Percentiles rank a stretch among this genome's conserved stretches.
Conservation (phyloP, 2,113 vertebrate species). For the Formicarius rufipectus region DNA sequence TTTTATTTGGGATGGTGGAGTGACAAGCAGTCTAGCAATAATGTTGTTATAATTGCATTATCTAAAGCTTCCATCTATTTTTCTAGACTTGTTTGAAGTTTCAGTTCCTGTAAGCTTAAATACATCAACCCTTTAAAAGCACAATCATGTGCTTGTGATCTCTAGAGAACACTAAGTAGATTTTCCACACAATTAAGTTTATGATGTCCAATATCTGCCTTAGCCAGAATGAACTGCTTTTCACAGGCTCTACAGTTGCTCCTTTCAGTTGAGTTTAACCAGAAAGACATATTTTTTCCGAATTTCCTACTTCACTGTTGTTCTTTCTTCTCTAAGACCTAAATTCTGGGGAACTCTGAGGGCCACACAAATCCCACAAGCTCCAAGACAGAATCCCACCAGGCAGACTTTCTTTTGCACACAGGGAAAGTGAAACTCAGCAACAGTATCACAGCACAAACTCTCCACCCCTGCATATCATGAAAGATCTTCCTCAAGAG, state of each 20-base stretch:
- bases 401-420: not conserved
- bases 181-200: conserved; percentile 51
- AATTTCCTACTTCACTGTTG: not conserved
- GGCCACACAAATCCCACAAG: not conserved
- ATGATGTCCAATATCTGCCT: not conserved
- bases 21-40: not conserved
- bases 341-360: not conserved
- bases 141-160: conserved; percentile 2
- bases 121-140: conserved; percentile 24
- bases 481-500: not conserved
- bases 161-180: conserved; percentile 10
- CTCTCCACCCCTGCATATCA: not conserved
- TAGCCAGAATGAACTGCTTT: not conserved
- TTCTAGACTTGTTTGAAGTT: not conserved
- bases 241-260: not conserved
- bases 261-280: not conserved
- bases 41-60: not conserved
- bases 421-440: not conserved
- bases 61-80: conserved; percentile 54
- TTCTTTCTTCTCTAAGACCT: not conserved
- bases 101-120: conserved; percentile 36
- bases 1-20: not conserved
- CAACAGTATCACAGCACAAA: not conserved
- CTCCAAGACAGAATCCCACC: not conserved
- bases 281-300: accelerated